Conservation (phyloP, 2,797 vertebrate genomes). For the Lepus oiostolus region DNA sequence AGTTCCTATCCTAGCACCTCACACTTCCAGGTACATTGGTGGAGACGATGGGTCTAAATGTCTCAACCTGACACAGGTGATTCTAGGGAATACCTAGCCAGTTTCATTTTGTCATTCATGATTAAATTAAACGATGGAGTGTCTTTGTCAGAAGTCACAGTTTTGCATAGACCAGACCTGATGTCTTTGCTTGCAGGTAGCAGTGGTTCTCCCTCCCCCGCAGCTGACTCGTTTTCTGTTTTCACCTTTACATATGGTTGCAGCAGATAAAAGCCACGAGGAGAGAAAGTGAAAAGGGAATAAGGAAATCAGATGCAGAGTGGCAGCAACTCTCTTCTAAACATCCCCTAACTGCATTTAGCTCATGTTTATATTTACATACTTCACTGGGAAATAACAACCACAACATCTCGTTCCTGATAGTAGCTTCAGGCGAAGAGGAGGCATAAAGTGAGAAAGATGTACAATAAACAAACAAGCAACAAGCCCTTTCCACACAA, state of each 20-base stretch:
- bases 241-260: neutral
- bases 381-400: slow-evolving; percentile 76
- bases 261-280: neutral
- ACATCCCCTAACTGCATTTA: slow-evolving; percentile 54
- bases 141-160: neutral
- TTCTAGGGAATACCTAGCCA: neutral
- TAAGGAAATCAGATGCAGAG: slow-evolving; percentile 64
- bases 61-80: neutral
- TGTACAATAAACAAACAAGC: slow-evolving; percentile 77
- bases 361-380: slow-evolving; percentile 76
- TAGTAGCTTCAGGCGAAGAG: slow-evolving; percentile 77
- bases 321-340: slow-evolving; percentile 58
- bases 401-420: slow-evolving; percentile 47
- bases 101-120: slow-evolving; percentile 26
- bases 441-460: slow-evolving; percentile 69
- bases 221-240: neutral
- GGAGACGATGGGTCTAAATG: neutral
- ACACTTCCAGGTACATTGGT: neutral
- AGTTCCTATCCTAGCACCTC: neutral
- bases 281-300: slow-evolving; percentile 22
- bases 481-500: slow-evolving; percentile 61
- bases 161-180: neutral
- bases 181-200: neutral
- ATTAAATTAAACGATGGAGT: neutral
- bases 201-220: too few species aligned